Evolutionary conservation across 2,113 vertebrate species (phyloP), one percentile per base, ranked within the genome.

Genomic region (Bolborhynchus lineola): DNA sequence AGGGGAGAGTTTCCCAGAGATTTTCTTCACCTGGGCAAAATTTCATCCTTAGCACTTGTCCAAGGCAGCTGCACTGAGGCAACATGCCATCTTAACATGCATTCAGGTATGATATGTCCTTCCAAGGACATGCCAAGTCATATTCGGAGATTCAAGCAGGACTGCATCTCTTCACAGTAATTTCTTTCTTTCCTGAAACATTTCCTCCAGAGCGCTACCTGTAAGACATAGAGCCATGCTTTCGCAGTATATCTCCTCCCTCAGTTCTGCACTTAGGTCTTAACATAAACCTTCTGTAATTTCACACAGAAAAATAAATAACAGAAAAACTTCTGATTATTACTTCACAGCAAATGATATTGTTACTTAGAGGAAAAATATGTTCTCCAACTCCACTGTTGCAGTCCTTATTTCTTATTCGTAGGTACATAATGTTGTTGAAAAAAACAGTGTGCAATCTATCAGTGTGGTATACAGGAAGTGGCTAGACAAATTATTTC

Each of bases 281-380:
- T 76, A 77, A 50, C 3, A 76, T 37, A 82, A 96, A 60, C 16
- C 47, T 86, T 80, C 14, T 41, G 28, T 70, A 88, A 86, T 90
- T 95, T 90, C 53, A 62, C n/a, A 75, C 35, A 71, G 47, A 81
- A 93, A 92, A 93, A 78, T 29, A 83, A 81, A 82, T 64, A 85
- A 67, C 53, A 41, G 24, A 72, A 92, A 89, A 86, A 12, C 6
- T 89, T 80, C 16, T 72, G 26, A 49, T 67, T 12, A 50, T 86
- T 88, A n/a, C 53, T 57, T 59, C 63, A 92, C 23, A 75, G 14
- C 9, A 84, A 90, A 59, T 42, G 23, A 18, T 81, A 21, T 19
- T 39, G 55, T 86, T 77, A 74, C 28, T 64, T 53, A 44, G 49
- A 80, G 24, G 55, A 82, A 91, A 91, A 90, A 53, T 29, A 9